Evolutionary conservation across 2,797 vertebrate genomes (phyloP), one percentile per base, ranked within the genome.

Genomic region (Brachymystax lenok): DNA sequence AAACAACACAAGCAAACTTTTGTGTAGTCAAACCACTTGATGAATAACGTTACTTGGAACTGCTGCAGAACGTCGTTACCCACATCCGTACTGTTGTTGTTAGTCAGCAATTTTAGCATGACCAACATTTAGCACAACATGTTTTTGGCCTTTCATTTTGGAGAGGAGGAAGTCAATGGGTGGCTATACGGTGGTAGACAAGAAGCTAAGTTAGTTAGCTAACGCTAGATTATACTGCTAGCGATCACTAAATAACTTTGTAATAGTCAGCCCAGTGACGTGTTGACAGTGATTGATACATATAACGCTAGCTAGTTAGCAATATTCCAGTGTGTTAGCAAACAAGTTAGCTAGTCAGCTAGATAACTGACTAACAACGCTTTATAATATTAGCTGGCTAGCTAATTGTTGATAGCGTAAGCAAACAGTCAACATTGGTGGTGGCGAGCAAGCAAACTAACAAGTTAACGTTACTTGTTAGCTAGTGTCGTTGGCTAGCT

Each of bases 401-500:
- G 40, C 40, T 46, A 46, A 46, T 10, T 46, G 40, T 46, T 46
- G 40, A 12, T 46, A 46, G 40, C 40, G 10, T 46, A 46, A 13
- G 40, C 40, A 46, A 13, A 46, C 40, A 12, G 40, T 46, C 40
- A 46, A 46, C 40, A 46, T 46, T 46, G 40, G 8, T 46, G 40
- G 8, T 12, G 40, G 40, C 40, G 40, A 2, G 40, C 40, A 46
- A 46, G 10, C 40, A 46, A 46, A 12, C 40, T 46, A 46, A 46
- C 2, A 10, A 10, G 40, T 46, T 46, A 46, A 10, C 40, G 40
- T 46, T 46, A 46, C 40, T 12, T 46, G 40, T 46, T 13, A 46
- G 84, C 78, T 74, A 81, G 33, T 46, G 21, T 1, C 86, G 83
- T 88, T 89, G 74, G 80, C 70, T 30, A 64, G 59, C 72, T 33